These are phyloP conservation scores for Fringilla coelebs DNA, from an alignment of 2,797 vertebrate species.

Conservation along the genomic window DNA sequence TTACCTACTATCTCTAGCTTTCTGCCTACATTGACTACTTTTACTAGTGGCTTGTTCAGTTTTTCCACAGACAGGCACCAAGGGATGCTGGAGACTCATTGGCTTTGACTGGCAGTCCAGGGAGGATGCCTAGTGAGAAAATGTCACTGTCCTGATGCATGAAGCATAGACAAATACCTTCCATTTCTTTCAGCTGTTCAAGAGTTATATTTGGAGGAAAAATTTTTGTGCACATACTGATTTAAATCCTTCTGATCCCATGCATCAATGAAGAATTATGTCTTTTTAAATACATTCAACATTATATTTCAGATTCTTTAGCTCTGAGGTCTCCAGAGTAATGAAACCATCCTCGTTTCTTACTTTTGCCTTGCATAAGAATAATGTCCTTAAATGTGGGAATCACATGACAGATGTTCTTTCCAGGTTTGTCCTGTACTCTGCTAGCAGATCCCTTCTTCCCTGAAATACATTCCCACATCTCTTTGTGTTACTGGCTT, in stretches of 20 bases:
- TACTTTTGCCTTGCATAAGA: background rate
- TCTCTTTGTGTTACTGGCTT: background rate
- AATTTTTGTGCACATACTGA: background rate
- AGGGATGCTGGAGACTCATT: background rate
- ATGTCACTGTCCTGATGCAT: background rate
- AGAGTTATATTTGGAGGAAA: background rate
- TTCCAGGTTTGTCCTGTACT: background rate
- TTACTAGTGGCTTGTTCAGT: background rate
- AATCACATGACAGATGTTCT: background rate
- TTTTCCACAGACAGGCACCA: background rate
- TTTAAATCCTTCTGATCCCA: background rate
- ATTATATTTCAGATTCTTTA: background rate
- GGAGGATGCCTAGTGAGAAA: background rate
- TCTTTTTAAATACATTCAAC: background rate
- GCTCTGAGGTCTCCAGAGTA: background rate
- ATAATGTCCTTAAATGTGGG: background rate
- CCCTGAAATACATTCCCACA: background rate
- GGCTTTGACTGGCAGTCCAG: background rate
- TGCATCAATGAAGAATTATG: background rate
- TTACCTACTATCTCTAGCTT: background rate
- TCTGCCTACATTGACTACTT: background rate
- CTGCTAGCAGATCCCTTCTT: background rate
- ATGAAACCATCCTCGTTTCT: background rate
- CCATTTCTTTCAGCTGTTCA: background rate
- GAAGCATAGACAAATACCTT: background rate